Conservation (phyloP, 2,113 vertebrate genomes). For the Girardinichthys multiradiatus region DNA sequence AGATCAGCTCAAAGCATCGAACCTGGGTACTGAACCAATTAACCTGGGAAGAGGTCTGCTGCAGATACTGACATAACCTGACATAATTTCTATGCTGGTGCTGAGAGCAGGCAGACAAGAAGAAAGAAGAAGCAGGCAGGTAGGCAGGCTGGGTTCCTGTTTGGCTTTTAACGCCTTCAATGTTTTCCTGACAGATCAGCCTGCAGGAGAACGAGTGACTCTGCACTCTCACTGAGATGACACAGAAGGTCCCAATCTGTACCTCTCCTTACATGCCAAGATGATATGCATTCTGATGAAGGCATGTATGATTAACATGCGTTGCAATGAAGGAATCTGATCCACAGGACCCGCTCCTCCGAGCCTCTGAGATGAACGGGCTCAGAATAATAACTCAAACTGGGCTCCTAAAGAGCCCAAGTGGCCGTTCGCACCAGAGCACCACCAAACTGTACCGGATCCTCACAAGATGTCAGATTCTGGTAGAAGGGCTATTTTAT, state of each 20-base stretch:
- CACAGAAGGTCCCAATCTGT: no score
- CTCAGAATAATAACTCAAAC: no score
- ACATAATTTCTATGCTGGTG: no score
- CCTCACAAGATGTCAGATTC: neutral
- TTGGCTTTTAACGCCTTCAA: constrained; percentile 63
- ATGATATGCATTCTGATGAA: neutral
- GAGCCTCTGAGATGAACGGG: neutral
- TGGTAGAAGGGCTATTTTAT: neutral
- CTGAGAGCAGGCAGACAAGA: constrained; percentile 12
- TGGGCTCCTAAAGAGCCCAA: no score
- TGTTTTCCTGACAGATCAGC: constrained; percentile 51
- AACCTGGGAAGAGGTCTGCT: constrained; percentile 20
- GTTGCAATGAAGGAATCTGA: constrained; percentile 22
- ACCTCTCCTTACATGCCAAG: neutral
- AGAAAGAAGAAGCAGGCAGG: neutral
- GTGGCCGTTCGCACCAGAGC: neutral
- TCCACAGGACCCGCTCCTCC: neutral
- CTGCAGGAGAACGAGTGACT: constrained; percentile 72
- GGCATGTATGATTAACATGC: neutral
- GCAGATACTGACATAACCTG: neutral
- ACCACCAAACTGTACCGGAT: neutral
- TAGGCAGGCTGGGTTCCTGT: constrained; percentile 17
- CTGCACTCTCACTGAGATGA: constrained; percentile 39
- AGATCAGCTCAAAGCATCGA: constrained; percentile 1
- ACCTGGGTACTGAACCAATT: constrained; percentile 14